Percentiles rank a stretch among this genome's conserved stretches.
Conservation (phyloP, 2,113 vertebrate genomes). For the Anguilla japonica region DNA sequence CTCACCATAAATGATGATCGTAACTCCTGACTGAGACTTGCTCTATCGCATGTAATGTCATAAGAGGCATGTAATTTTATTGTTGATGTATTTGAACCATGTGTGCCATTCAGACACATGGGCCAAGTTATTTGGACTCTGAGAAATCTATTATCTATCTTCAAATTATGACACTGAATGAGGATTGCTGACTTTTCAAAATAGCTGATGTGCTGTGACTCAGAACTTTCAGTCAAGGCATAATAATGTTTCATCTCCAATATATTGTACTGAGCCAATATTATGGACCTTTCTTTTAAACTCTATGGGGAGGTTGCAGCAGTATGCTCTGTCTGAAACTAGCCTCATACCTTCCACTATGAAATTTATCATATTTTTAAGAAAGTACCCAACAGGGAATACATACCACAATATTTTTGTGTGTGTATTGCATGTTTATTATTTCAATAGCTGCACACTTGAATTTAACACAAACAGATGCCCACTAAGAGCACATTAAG, state of each 20-base stretch:
- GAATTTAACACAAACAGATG: background rate
- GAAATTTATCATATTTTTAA: background rate
- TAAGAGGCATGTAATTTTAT: background rate
- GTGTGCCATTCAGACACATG: background rate
- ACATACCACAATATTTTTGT: background rate
- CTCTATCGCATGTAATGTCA: background rate
- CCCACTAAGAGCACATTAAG: background rate
- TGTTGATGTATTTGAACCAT: background rate
- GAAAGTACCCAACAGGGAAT: background rate
- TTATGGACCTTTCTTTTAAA: background rate
- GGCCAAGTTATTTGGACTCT: background rate
- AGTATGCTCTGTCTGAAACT: background rate
- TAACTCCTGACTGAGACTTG: background rate
- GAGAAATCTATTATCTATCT: background rate
- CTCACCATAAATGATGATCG: conserved; percentile 16
- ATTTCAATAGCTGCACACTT: conserved; percentile 7
- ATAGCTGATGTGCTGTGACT: background rate
- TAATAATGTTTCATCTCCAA: background rate
- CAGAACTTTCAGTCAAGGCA: background rate
- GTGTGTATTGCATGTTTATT: background rate
- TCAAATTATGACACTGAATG: background rate
- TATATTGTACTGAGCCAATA: background rate
- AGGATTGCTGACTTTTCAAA: background rate
- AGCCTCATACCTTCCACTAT: background rate
- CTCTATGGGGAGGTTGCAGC: background rate